Evolutionary conservation across 2,797 vertebrate species (phyloP), one percentile per base, ranked within the genome.

Genomic region (Protosalanx chinensis): DNA sequence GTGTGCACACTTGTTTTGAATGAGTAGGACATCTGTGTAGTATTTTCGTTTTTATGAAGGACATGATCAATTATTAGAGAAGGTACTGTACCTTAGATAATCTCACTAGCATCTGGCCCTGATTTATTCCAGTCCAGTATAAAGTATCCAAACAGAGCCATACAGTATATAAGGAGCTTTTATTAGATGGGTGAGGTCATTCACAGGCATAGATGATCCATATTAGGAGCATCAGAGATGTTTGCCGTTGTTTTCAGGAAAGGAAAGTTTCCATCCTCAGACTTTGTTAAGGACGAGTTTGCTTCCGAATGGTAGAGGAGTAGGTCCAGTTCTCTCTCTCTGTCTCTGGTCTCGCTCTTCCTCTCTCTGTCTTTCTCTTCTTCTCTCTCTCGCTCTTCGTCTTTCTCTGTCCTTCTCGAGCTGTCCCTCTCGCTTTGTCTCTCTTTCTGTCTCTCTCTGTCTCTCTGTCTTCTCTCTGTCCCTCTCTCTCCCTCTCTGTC

Each of bases 231-330:
- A 53, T 67, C 68, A 70, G 23, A n/a, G 51, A 56, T 20, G 2
- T 13, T 20, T 18, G 53, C 15, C 51, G 13, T 12, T 13, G 27
- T 64, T n/a, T 41, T 27, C 23, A 5, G 27, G 6, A 32, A 3
- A 16, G 30, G 15, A 63, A 32, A 63, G 32, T 74, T 69, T 35
- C 37, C 37, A 33, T 51, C 68, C 65, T 49, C 51, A 74, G 56
- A 58, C 72, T 33, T 12, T 29, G 37, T 53, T 35, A 20, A 33
- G 41, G 35, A 58, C 6, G 30, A 23, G 29, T 67, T 72, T 67
- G 18, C 33, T 70, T 41, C 74, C 49, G 67, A 77, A 73, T 73
- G 73, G 72, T 68, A 68, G 35, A 72, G 66, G 10, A 59, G 53
- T 66, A 30, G 75, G 58, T 67, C 63, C 67, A 60, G 56, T 46